A percentile compares a stretch with the other conserved stretches of the same genome.
phyloP scores from a whole-genome alignment of 2,113 vertebrate genomes.

The Proteles cristata region DNA sequence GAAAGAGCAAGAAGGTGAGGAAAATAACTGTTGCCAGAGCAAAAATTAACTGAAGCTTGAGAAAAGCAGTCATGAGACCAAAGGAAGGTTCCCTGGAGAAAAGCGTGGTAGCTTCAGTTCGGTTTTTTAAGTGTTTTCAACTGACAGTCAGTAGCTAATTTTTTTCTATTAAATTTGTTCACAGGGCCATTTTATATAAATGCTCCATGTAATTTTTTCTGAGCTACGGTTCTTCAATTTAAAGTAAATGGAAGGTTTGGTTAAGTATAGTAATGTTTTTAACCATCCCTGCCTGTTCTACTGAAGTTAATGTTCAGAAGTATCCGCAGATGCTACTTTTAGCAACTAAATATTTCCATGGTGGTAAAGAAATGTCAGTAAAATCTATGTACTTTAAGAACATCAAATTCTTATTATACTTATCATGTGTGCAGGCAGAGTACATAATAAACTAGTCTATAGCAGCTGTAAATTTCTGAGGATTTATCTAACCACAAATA shows the following conservation, averaged over 20 bases:
- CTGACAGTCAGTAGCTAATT: slow-evolving; percentile 48
- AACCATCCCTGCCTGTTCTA: slow-evolving; percentile 52
- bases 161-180: slow-evolving; percentile 19
- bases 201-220: slow-evolving; percentile 17
- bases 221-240: slow-evolving; percentile 14
- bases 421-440: slow-evolving; percentile 84
- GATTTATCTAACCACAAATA: slow-evolving; percentile 97
- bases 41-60: slow-evolving; percentile 81
- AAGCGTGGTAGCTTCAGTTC: slow-evolving; percentile 71
- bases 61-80: slow-evolving; percentile 76
- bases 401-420: slow-evolving; percentile 84
- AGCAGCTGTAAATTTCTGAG: slow-evolving; percentile 94
- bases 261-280: slow-evolving; percentile 22
- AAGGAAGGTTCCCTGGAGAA: slow-evolving; percentile 66
- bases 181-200: slow-evolving; percentile 29
- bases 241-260: not conserved
- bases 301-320: slow-evolving; percentile 54
- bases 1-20: slow-evolving; percentile 67
- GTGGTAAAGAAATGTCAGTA: slow-evolving; percentile 82
- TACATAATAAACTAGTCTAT: slow-evolving; percentile 93
- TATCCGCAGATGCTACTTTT: slow-evolving; percentile 76
- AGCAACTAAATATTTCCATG: slow-evolving; percentile 80
- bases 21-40: slow-evolving; percentile 50
- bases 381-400: slow-evolving; percentile 84
- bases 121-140: slow-evolving; percentile 74